Base-by-base conservation (phyloP, 2,113 vertebrate species). In the Prunella himalayana region DNA sequence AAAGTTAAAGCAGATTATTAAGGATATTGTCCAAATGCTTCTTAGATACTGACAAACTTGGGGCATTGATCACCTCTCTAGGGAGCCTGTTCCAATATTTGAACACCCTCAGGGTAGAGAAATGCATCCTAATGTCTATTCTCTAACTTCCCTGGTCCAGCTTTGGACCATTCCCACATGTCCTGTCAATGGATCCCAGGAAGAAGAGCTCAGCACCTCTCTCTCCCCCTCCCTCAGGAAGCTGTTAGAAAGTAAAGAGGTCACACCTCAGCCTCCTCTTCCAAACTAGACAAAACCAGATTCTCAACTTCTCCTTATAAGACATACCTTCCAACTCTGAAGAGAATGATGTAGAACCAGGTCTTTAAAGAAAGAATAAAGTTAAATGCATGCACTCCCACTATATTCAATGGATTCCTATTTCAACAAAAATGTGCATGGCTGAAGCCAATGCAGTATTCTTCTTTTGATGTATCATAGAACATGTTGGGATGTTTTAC, bases 161-260 rank as follows among this genome's bases (percentile, higher is more conserved):
- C 14, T 76, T 71, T 64, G 44, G 63, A 39, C 35, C 20, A 30
- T 37, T 59, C 25, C 23, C 10, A 42, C 0, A 0, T 1, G 1
- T 49, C 8, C 7, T 82, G 2, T 44, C 16, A 24, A 6, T 15
- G 11, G 31, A 41, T 33, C 2, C 7, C 19, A 57, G 25, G 5
- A 16, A 87, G 45, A 56, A 56, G 27, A 70, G 5, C 3, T 82
- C 37, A 65, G 9, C 31, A 41, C 1, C 0, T 15, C 7, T 10
- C 10, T 65, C 37, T 27, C 9, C 13, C 1, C 7, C 24, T 80
- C 7, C 12, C 15, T 85, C 42, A 45, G 18, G 33, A 82, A 88
- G 15, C 9, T 76, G 19, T 6, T 7, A 49, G 13, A 63, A 12
- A 70, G 23, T 9, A 16, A 31, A 1, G 0, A 65, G 6, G 15